These are phyloP conservation scores for Rhinopithecus roxellana DNA, from an alignment of 2,113 vertebrate genomes.

Conservation along the genomic window DNA sequence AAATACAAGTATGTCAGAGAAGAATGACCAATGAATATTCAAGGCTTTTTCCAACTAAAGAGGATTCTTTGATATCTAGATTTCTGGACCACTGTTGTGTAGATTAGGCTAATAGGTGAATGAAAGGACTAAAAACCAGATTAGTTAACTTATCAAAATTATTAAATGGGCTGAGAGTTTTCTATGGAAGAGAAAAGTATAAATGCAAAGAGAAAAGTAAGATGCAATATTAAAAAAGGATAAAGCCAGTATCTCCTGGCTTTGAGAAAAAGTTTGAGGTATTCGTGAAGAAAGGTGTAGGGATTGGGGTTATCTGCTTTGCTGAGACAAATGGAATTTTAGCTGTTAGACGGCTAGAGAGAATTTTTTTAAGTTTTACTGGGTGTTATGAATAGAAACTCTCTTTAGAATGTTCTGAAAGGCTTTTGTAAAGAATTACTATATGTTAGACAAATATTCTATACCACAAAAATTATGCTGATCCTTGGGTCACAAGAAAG, in stretches of 20 bases:
- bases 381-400: neutral
- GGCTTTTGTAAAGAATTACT: neutral
- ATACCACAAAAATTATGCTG: neutral
- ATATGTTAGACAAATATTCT: neutral
- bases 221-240: neutral
- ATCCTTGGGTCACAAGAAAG: neutral
- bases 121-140: neutral
- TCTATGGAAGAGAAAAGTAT: neutral
- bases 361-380: neutral
- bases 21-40: neutral
- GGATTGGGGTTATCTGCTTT: neutral
- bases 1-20: neutral
- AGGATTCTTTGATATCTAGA: neutral
- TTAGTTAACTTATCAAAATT: neutral
- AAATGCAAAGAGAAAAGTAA: neutral
- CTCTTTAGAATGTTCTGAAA: neutral
- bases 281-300: neutral
- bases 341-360: neutral
- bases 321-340: neutral
- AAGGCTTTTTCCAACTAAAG: neutral
- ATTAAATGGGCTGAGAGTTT: slow-evolving; percentile 1
- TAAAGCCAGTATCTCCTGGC: neutral
- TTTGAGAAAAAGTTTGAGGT: neutral
- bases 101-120: neutral
- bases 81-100: neutral